Conservation (phyloP, 2,113 vertebrate species). For the Desmodus rotundus region DNA sequence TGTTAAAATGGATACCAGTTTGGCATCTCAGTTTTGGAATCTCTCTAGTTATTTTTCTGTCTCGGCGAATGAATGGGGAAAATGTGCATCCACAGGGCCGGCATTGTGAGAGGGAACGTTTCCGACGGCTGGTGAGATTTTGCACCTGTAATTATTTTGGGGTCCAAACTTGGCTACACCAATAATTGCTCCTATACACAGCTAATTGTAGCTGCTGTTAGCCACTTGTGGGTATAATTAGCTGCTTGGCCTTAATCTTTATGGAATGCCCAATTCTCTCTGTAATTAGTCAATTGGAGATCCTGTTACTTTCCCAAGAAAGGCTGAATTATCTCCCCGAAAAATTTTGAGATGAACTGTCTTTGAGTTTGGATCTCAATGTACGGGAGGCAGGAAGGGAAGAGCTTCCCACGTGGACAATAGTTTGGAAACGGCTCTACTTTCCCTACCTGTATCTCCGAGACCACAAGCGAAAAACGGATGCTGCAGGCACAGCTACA, state of each 20-base stretch:
- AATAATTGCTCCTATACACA: conserved; percentile 72
- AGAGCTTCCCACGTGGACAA: background rate
- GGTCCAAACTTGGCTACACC: conserved; percentile 70
- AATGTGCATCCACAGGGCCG: background rate
- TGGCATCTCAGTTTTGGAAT: background rate
- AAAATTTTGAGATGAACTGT: background rate
- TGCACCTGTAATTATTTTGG: conserved; percentile 75
- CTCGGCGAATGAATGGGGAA: background rate
- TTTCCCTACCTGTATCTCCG: background rate
- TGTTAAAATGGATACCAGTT: background rate
- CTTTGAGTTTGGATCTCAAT: conserved; percentile 44
- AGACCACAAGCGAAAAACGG: background rate
- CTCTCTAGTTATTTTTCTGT: background rate
- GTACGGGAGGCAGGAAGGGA: conserved; percentile 44
- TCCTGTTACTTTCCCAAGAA: conserved; percentile 51
- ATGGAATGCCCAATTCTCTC: conserved; percentile 61
- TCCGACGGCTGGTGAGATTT: conserved; percentile 47
- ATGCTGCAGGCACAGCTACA: background rate
- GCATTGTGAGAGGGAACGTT: conserved; percentile 7
- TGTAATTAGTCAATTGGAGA: conserved; percentile 70
- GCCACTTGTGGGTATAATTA: conserved; percentile 75
- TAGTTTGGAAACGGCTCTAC: background rate
- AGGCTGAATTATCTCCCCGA: conserved; percentile 27
- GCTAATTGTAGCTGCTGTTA: conserved; percentile 71
- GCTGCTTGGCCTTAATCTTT: conserved; percentile 66